These are phyloP conservation scores for Kobus ellipsiprymnus DNA, from an alignment of 2,113 vertebrate genomes.

Conservation along the genomic window DNA sequence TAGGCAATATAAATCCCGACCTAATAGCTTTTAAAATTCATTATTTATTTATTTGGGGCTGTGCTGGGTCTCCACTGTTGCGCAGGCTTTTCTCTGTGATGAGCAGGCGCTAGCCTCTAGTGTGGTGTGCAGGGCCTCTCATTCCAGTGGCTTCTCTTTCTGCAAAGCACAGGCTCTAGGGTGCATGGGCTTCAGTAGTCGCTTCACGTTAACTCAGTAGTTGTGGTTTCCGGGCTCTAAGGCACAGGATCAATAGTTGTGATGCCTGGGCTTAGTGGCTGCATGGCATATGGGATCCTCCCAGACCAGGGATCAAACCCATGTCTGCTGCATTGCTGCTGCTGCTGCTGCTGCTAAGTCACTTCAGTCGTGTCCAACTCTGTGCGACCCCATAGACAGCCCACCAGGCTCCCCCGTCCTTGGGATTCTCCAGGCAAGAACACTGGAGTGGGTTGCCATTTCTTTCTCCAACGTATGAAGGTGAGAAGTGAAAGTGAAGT, in stretches of 20 bases:
- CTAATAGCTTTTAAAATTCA: background rate
- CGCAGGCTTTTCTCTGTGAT: background rate
- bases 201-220: background rate
- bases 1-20: background rate
- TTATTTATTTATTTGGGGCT: background rate
- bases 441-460: too few relatives aligned
- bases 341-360: background rate
- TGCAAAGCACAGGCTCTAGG: background rate
- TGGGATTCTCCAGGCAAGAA: too few relatives aligned
- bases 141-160: background rate
- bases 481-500: too few relatives aligned
- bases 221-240: background rate
- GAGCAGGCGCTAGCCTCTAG: accelerated
- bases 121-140: background rate
- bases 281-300: background rate
- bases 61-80: background rate
- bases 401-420: too few relatives aligned
- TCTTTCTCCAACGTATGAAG: too few relatives aligned
- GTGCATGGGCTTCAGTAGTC: background rate
- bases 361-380: too few relatives aligned
- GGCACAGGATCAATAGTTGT: background rate
- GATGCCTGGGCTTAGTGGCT: background rate
- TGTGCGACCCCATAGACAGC: too few relatives aligned
- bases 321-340: background rate
- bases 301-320: background rate